phyloP scores from a whole-genome alignment of 1,140 invertebrate species.

The Bombus pascuorum region DNA sequence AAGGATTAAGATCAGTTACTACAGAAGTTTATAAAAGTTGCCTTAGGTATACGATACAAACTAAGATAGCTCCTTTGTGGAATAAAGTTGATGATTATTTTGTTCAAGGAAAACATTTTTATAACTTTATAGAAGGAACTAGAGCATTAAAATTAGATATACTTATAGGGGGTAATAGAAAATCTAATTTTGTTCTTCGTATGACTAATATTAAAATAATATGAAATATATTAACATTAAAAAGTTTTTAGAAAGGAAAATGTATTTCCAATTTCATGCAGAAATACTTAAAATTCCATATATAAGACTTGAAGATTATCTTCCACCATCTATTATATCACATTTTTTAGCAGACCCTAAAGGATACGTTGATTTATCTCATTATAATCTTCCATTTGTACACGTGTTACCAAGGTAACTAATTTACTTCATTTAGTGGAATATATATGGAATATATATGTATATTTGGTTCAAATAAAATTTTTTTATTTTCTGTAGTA shows the following conservation, averaged over 20 bases:
- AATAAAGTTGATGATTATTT: constrained; percentile 70
- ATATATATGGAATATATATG: constrained; percentile 7
- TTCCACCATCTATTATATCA: constrained; percentile 30
- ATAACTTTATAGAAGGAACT: constrained; percentile 44
- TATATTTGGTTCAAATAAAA: neutral
- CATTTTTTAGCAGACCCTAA: constrained; percentile 51
- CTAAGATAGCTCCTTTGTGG: constrained; percentile 70
- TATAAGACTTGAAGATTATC: constrained; percentile 56
- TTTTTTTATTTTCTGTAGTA: constrained; percentile 59
- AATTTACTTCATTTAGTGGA: constrained; percentile 8
- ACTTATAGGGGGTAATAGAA: constrained; percentile 54
- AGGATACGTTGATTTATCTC: constrained; percentile 42
- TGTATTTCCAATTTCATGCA: constrained; percentile 48
- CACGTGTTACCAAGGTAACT: constrained; percentile 73
- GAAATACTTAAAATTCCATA: constrained; percentile 61
- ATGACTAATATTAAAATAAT: neutral
- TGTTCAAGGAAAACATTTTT: constrained; percentile 70
- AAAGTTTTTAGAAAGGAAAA: constrained; percentile 43
- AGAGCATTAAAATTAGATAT: constrained; percentile 69
- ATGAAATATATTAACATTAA: neutral
- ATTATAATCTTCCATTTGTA: constrained; percentile 48
- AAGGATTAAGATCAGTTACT: constrained; percentile 47
- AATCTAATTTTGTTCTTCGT: neutral
- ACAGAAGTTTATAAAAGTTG: constrained; percentile 65
- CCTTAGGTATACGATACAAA: constrained; percentile 68